A percentile compares a stretch with the other conserved stretches of the same genome.
These are phyloP conservation scores for Athalia circularis DNA, from an alignment of 2,888 invertebrate genomes.

Conservation along the genomic window DNA sequence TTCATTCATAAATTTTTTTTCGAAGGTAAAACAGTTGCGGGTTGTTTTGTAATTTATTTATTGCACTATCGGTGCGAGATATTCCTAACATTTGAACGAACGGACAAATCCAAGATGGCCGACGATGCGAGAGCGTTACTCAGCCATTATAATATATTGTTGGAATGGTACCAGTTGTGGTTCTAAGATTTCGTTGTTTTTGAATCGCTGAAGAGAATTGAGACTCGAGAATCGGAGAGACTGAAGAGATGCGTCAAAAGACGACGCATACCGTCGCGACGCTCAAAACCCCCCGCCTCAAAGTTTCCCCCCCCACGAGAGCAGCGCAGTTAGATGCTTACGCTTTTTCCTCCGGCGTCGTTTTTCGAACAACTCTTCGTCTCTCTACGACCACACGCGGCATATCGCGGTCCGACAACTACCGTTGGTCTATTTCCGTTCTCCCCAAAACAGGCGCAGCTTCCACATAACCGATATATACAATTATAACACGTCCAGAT, in stretches of 20 bases:
- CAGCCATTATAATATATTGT: slow-evolving; percentile 31
- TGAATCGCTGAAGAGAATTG: no score
- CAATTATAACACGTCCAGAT: no score
- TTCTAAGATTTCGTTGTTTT: neutral
- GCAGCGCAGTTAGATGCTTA: no score
- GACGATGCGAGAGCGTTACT: slow-evolving; percentile 31
- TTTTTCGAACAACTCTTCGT: slow-evolving; percentile 7
- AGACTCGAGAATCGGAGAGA: slow-evolving; percentile 63
- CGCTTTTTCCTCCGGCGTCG: slow-evolving; percentile 19
- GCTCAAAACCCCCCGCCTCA: slow-evolving; percentile 60
- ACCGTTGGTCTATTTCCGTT: slow-evolving; percentile 69
- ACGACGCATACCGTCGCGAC: slow-evolving; percentile 63
- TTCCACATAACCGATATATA: no score
- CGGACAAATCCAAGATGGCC: slow-evolving; percentile 33
- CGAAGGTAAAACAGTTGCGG: neutral
- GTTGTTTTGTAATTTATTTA: neutral
- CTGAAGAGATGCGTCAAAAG: slow-evolving; percentile 64
- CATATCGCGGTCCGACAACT: slow-evolving; percentile 43
- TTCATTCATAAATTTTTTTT: neutral
- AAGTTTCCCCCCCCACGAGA: neutral
- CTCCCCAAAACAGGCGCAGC: slow-evolving; percentile 62
- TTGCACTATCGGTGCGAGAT: neutral
- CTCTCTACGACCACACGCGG: slow-evolving; percentile 53
- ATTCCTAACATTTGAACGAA: neutral
- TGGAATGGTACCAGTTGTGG: slow-evolving; percentile 5